These are phyloP conservation scores for Trichogramma dendrolimi DNA, from an alignment of 2,888 invertebrate genomes.

Conservation along the genomic window DNA sequence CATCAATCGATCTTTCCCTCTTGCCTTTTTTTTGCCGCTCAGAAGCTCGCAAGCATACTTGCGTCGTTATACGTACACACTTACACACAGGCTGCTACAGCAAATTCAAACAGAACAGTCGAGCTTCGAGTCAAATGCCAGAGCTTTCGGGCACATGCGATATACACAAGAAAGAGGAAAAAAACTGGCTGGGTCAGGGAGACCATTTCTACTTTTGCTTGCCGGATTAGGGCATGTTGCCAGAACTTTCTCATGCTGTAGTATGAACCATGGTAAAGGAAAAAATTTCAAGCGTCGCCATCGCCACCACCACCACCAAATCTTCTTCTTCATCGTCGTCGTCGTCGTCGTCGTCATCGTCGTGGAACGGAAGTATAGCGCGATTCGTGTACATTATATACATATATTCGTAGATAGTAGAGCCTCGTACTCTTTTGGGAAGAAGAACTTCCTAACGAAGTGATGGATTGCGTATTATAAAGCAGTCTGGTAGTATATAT, in stretches of 20 bases:
- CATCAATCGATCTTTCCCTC: too few relatives aligned
- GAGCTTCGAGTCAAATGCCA: not conserved
- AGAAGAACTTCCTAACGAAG: slow-evolving; percentile 14
- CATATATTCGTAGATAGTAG: not conserved
- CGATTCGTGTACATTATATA: not conserved
- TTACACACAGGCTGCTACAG: not conserved
- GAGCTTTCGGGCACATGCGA: not conserved
- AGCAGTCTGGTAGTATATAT: slow-evolving; percentile 38
- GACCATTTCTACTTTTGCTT: slow-evolving; percentile 14
- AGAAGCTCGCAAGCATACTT: too few relatives aligned
- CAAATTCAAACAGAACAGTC: not conserved
- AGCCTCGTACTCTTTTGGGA: slow-evolving; percentile 16
- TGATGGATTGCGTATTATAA: slow-evolving; percentile 45
- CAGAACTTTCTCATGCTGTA: slow-evolving; percentile 13
- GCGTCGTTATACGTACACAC: too few relatives aligned
- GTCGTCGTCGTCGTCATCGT: slow-evolving; percentile 11
- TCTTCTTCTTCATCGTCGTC: not conserved
- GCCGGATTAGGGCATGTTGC: slow-evolving; percentile 24
- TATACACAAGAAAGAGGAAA: slow-evolving; percentile 8
- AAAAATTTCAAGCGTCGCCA: slow-evolving; percentile 26
- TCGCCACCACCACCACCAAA: slow-evolving; percentile 27
- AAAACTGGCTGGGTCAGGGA: slow-evolving; percentile 22
- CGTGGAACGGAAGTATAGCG: slow-evolving; percentile 21
- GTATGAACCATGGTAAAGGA: slow-evolving; percentile 9
- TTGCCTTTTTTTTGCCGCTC: too few relatives aligned